Base-by-base conservation (phyloP, 2,113 vertebrate species). In the Xerus inauris region DNA sequence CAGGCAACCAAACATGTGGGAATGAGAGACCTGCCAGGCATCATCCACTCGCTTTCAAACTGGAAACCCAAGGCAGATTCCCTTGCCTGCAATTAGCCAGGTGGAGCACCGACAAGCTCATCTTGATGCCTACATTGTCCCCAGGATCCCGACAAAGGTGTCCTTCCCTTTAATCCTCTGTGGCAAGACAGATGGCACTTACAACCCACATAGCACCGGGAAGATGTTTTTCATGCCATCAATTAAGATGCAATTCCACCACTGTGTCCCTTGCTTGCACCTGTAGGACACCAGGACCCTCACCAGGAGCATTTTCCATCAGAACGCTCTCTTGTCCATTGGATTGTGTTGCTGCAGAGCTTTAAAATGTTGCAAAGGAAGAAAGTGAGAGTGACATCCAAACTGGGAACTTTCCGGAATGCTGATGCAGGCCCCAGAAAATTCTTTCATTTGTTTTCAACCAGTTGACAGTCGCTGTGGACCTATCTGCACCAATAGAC, bases 121-220 rank as follows among this genome's bases (percentile, higher is more conserved):
- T 94, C 95, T 38, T 32, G 51, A 90, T 90, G 89, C 85, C 83
- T 69, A 13, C 40, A 11, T 87, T 64, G 92, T 79, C 87, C 89
- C 95, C 62, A 79, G 94, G 86, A 92, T 57, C 88, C 84, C 67
- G 83, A 87, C 79, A 95, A 85, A 91, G 80, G 93, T 89, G 65
- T 96, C 67, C 93, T 88, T 97, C 72, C 73, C 84, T 89, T 96
- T 94, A 97, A 94, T 97, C 95, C 97, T 97, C 96, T 75, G 96
- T 95, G 96, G 96, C 95, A 79, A 76, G 95, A 97, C 97, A 98
- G 97, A 98, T 98, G 97, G 97, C 69, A 85, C 89, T 97, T 97
- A 97, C 97, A 98, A 95, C 89, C 95, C 95, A 64, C 67, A 32
- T 64, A 89, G 84, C 97, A 91, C 82, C 95, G 91, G 97, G 97